Conservation (phyloP, 2,113 vertebrate genomes). For the Hemiprocne comata region DNA sequence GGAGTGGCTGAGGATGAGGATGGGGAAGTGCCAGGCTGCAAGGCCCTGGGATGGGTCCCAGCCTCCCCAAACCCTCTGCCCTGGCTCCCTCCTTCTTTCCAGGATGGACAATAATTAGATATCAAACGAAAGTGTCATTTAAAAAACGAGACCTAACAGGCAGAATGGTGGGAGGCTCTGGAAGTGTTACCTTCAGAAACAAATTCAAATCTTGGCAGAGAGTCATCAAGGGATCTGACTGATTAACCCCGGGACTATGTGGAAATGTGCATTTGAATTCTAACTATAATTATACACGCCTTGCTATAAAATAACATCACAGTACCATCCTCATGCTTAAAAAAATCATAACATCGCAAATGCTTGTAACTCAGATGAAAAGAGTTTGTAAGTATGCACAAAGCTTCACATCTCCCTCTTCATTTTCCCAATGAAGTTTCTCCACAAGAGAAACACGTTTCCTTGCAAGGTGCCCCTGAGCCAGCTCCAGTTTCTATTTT, state of each 20-base stretch:
- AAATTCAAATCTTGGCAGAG: not conserved
- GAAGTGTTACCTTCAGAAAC: not conserved
- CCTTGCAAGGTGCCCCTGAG: not conserved
- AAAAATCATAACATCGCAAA: not conserved
- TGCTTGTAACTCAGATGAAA: not conserved
- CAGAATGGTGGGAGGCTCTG: not conserved
- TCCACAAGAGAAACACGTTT: not conserved
- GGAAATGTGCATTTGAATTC: not conserved
- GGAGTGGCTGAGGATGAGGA: not conserved
- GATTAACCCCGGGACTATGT: accelerated
- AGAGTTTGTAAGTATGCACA: not conserved
- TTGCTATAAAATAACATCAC: not conserved
- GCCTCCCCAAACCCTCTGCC: accelerated
- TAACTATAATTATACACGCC: not conserved
- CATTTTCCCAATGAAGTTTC: not conserved
- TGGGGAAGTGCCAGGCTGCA: not conserved
- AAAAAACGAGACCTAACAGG: not conserved
- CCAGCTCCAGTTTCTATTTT: not conserved
- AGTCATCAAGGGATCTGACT: not conserved
- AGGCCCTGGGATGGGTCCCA: not conserved
- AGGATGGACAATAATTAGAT: not conserved
- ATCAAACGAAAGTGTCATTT: not conserved
- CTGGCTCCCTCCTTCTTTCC: not conserved
- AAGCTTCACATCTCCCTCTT: not conserved
- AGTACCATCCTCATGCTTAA: not conserved